Percentiles rank a stretch among this genome's conserved stretches.
Conservation (phyloP, 35 echinoderm and acorn worm species). For the Heliocidaris erythrogramma region DNA sequence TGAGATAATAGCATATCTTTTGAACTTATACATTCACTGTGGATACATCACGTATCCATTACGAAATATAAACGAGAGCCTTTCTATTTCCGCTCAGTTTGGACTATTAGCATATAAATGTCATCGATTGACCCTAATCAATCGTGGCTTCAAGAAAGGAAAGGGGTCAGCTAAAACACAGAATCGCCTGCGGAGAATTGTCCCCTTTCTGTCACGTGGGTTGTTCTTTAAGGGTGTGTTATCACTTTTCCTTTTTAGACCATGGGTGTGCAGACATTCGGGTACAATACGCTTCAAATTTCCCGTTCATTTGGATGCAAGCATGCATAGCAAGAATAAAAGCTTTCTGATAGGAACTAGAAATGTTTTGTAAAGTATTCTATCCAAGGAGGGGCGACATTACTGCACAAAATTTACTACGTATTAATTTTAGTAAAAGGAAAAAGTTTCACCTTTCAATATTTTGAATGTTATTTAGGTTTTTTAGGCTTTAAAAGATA, state of each 20-base stretch:
- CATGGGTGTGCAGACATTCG: no score
- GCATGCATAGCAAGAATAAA: no score
- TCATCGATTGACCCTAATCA: slow-evolving; percentile 21
- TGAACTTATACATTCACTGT: not conserved
- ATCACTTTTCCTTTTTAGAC: not conserved
- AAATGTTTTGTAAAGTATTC: no score
- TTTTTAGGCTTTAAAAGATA: no score
- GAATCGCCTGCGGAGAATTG: not conserved
- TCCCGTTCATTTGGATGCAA: no score
- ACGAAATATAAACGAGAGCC: not conserved
- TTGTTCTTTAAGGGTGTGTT: not conserved
- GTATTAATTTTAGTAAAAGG: no score
- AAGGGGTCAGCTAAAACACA: slow-evolving; percentile 36
- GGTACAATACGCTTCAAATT: no score
- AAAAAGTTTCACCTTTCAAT: no score
- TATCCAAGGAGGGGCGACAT: no score
- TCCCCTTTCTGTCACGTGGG: not conserved
- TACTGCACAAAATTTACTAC: no score
- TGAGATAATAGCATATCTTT: not conserved
- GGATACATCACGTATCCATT: not conserved
- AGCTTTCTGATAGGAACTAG: no score
- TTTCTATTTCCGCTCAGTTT: not conserved
- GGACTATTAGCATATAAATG: not conserved
- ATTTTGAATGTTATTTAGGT: no score
- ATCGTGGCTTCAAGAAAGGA: not conserved